These are phyloP conservation scores for Gymnopithys bicolor DNA, from an alignment of 2,797 vertebrate genomes.

Conservation along the genomic window DNA sequence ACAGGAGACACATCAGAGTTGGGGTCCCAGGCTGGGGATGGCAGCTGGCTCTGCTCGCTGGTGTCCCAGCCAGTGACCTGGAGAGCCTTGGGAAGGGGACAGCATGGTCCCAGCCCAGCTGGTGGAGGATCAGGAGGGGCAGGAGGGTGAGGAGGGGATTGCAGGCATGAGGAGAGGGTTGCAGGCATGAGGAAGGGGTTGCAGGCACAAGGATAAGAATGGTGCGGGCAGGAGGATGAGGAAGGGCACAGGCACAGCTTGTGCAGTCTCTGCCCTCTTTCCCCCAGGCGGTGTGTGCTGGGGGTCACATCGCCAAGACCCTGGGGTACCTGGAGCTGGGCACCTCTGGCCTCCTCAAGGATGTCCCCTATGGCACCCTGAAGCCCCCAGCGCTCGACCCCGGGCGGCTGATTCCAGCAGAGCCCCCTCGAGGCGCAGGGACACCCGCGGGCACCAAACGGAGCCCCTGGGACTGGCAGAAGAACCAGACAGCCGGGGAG, in stretches of 20 bases:
- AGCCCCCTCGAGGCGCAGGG: not conserved
- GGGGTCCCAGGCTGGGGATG: not conserved
- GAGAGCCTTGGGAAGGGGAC: not conserved
- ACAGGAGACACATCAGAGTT: not conserved
- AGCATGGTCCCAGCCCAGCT: fast-evolving
- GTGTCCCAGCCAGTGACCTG: fast-evolving
- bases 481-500: conserved; percentile 83
- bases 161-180: not conserved
- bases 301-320: conserved; percentile 81
- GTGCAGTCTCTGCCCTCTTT: not conserved
- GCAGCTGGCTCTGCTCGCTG: not conserved
- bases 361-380: conserved; percentile 79
- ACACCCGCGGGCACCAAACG: conserved; percentile 36
- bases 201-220: too few species aligned
- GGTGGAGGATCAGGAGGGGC: too few species aligned
- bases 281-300: conserved; percentile 83
- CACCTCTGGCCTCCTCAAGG: conserved; percentile 80
- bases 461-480: conserved; percentile 85
- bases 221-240: fast-evolving
- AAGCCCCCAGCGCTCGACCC: conserved; percentile 81
- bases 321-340: conserved; percentile 87
- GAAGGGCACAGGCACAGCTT: not conserved
- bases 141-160: not conserved
- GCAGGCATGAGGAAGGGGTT: too few species aligned
- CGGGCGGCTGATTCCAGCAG: conserved; percentile 77